Evolutionary conservation across 2,888 invertebrate genomes (phyloP).

Genomic region (Athalia cordata): DNA sequence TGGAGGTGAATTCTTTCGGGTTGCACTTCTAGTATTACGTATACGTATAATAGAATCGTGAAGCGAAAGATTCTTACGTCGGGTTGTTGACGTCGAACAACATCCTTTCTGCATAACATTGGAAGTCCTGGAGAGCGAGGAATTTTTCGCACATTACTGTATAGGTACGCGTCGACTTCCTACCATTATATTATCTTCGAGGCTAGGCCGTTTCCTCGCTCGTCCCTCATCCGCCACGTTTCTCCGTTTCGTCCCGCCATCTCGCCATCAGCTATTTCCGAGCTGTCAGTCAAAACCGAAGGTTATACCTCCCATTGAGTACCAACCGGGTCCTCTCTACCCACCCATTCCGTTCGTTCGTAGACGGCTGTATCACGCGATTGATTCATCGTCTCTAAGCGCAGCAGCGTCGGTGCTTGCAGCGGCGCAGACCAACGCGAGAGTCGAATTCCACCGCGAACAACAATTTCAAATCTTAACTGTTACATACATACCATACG

Average conservation of each 20-base stretch:
- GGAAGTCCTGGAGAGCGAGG: background rate
- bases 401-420: no score
- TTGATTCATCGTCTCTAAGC: conserved; percentile 26
- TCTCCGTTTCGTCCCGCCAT: conserved; percentile 46
- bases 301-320: conserved; percentile 45
- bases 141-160: background rate
- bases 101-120: no score
- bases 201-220: conserved; percentile 10
- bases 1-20: background rate
- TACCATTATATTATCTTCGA: background rate
- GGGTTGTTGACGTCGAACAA: background rate
- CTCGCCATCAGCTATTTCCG: conserved; percentile 51
- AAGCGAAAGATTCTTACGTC: background rate
- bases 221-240: conserved; percentile 31
- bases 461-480: no score
- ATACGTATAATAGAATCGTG: background rate
- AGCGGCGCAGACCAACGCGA: no score
- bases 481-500: no score
- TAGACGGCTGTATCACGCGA: conserved; percentile 30
- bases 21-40: background rate
- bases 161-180: background rate
- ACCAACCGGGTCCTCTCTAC: conserved; percentile 21
- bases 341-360: conserved; percentile 16
- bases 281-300: conserved; percentile 49
- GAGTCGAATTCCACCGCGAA: no score